These are phyloP conservation scores for Eledone cirrhosa DNA, from an alignment of 2,888 invertebrate species.

Conservation along the genomic window DNA sequence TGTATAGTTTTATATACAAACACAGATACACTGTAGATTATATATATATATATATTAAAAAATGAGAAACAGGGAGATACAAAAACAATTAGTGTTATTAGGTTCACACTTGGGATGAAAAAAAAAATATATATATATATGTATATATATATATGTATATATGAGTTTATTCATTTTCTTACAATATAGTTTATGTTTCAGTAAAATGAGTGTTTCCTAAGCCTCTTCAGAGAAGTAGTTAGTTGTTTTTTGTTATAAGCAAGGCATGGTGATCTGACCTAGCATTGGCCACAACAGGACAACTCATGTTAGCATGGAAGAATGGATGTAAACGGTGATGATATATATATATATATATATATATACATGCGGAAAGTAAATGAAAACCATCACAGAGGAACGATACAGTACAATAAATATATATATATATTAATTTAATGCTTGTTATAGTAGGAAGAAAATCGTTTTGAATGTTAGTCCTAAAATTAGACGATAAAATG, in stretches of 20 bases:
- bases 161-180: not conserved
- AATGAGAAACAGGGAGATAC: too few relatives aligned
- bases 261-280: not conserved
- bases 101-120: too few relatives aligned
- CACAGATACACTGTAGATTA: too few relatives aligned
- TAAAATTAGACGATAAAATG: too few relatives aligned
- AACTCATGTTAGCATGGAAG: not conserved
- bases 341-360: not conserved
- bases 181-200: not conserved
- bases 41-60: too few relatives aligned
- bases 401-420: not conserved
- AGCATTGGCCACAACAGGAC: not conserved
- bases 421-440: too few relatives aligned
- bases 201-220: too few relatives aligned
- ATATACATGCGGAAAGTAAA: not conserved
- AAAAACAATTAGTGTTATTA: too few relatives aligned
- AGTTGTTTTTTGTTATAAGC: not conserved
- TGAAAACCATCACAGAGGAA: not conserved
- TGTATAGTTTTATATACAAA: too few relatives aligned
- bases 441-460: too few relatives aligned
- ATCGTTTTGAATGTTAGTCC: too few relatives aligned
- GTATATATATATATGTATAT: not conserved
- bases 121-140: not conserved
- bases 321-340: not conserved
- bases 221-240: not conserved